phyloP scores from a whole-genome alignment of 2,113 vertebrate species.

The Pithys albifrons region DNA sequence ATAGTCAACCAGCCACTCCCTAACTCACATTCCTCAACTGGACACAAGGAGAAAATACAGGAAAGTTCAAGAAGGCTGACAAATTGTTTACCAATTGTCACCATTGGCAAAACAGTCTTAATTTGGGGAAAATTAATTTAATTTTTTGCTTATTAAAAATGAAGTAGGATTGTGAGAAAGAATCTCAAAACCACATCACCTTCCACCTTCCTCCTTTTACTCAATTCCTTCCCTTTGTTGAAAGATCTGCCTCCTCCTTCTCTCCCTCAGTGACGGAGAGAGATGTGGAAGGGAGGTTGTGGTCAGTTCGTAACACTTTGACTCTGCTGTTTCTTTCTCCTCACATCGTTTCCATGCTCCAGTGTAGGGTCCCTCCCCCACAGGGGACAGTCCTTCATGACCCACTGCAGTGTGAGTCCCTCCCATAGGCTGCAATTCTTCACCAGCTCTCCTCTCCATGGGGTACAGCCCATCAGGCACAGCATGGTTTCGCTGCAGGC shows the following conservation, averaged over 20 bases:
- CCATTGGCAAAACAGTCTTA: background rate
- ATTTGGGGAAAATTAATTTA: background rate
- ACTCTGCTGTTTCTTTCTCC: background rate
- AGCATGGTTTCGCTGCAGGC: rapidly evolving
- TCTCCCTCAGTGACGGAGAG: background rate
- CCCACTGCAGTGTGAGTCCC: rapidly evolving
- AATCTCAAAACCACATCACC: background rate
- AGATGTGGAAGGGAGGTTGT: background rate
- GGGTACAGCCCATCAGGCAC: background rate
- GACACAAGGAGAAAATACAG: background rate
- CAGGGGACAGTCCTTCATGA: background rate
- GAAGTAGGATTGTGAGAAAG: background rate
- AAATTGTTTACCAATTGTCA: background rate
- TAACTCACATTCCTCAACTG: background rate
- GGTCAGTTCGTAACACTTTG: background rate
- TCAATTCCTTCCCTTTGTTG: background rate
- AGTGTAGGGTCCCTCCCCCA: background rate
- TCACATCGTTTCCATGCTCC: rapidly evolving
- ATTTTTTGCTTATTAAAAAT: background rate
- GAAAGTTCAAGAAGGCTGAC: background rate
- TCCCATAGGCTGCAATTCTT: background rate
- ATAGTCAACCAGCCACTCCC: background rate
- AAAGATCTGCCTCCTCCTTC: background rate
- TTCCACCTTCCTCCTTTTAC: rapidly evolving
- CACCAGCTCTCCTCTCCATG: background rate